Evolutionary conservation across 2,888 invertebrate species (phyloP).

Genomic region (Ormyrus labotus): DNA sequence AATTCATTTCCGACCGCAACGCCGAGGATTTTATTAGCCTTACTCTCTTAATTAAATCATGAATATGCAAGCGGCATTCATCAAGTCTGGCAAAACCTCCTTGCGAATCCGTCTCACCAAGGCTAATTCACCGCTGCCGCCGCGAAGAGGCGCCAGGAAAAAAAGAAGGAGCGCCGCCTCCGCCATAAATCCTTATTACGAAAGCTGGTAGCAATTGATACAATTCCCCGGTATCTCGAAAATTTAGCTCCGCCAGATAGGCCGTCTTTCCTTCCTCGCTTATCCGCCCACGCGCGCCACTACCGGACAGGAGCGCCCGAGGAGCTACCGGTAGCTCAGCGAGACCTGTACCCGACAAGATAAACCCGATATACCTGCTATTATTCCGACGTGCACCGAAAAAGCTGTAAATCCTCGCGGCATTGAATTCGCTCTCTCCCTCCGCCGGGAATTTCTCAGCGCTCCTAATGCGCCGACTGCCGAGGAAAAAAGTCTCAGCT

Average conservation of each 20-base stretch:
- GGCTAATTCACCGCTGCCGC: background rate
- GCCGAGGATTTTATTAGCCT: too few relatives aligned
- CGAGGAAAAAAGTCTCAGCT: too few relatives aligned
- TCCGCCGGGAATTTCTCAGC: background rate
- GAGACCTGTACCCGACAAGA: conserved; percentile 23
- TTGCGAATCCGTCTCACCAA: conserved; percentile 15
- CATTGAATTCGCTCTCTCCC: background rate
- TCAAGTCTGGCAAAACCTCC: background rate
- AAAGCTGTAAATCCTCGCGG: conserved; percentile 15
- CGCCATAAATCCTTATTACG: conserved; percentile 16
- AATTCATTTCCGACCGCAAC: too few relatives aligned
- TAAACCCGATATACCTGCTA: conserved; percentile 16
- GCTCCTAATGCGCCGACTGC: too few relatives aligned
- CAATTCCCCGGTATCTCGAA: conserved; percentile 31
- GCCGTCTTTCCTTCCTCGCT: background rate
- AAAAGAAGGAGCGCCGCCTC: too few relatives aligned
- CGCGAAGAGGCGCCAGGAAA: conserved; percentile 9
- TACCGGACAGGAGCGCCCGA: background rate
- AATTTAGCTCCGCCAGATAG: conserved; percentile 24
- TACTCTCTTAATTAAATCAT: background rate
- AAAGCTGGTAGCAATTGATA: conserved; percentile 25
- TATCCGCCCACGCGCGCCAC: conserved; percentile 29
- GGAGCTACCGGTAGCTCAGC: conserved; percentile 24
- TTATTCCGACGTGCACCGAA: conserved; percentile 12
- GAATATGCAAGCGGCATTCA: background rate